Base-by-base conservation (phyloP, 2,797 vertebrate genomes). In the Pyrrhura leucotis region DNA sequence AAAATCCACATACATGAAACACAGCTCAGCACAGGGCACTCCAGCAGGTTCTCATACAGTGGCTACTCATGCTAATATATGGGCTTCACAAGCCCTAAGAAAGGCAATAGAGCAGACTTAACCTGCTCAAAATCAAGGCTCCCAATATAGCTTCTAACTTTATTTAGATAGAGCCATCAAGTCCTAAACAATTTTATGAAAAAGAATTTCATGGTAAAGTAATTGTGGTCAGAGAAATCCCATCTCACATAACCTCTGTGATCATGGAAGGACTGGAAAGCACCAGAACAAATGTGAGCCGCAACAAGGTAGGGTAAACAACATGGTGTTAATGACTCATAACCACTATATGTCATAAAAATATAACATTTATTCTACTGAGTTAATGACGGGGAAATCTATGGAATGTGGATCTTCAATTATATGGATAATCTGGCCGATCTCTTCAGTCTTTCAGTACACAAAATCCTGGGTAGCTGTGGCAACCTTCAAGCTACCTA, bases 1-100 rank as follows among this genome's bases (percentile, higher is more conserved):
- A 75, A 48, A 14, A 28, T 10, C 19, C 2, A 9, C 25, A 2
- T 28, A 35, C 0, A 0, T 15, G 6, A 4, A 20, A 16, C 61
- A 63, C 23, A 88, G n/a, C 12, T 22, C 25, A 3, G 12, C 25
- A 51, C 2, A 1, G 39, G 16, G 7, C 15, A 29, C 10, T 82
- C 13, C 40, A 51, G 15, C 9, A 69, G 2, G 6, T 35, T 88
- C 17, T 40, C 33, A 23, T 47, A 4, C 14, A 56, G n/a, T 5
- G 5, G 35, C 20, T 81, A 37, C 20, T 65, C 31, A 31, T 23
- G 5, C 5, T 44, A 44, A 56, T 15, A 7, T 17, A 45, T 0
- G 6, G 23, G 54, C 18, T 92, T 81, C 58, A 65, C 18, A 81
- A 72, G 19, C 3, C 20, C 8, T 56, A 45, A 61, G 15, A 33